Percentiles rank a stretch among this genome's conserved stretches.
Conservation (phyloP, 2,113 vertebrate species). For the Oreochromis niloticus region DNA sequence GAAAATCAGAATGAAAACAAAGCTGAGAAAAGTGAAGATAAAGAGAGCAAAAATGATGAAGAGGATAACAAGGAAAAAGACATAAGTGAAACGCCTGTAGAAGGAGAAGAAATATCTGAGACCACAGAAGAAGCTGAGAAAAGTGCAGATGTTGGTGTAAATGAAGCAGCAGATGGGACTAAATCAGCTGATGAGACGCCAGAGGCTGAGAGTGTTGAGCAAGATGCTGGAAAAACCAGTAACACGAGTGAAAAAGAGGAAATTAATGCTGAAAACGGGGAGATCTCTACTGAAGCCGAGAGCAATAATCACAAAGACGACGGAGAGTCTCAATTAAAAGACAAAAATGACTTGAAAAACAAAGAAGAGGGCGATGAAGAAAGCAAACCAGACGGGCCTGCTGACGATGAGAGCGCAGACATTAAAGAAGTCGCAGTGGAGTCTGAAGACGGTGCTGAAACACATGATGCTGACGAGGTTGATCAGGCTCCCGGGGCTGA, state of each 20-base stretch:
- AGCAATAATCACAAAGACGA: background rate
- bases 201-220: background rate
- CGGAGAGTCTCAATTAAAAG: background rate
- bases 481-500: background rate
- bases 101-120: background rate
- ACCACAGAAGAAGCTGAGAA: background rate
- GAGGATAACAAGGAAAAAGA: background rate
- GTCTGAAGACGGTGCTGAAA: background rate
- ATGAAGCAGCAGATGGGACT: background rate
- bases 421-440: background rate
- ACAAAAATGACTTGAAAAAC: background rate
- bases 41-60: background rate
- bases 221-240: background rate
- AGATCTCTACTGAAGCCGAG: background rate
- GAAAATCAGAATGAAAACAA: background rate
- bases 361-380: background rate
- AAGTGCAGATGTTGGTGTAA: background rate
- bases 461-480: background rate
- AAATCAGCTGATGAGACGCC: background rate
- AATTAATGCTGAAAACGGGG: conserved; percentile 46
- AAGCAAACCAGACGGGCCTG: background rate
- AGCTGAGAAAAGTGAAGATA: background rate
- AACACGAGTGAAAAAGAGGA: background rate
- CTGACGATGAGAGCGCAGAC: background rate
- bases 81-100: background rate